Conservation (phyloP, 2,113 vertebrate species). For the Vulpes ferrilata region DNA sequence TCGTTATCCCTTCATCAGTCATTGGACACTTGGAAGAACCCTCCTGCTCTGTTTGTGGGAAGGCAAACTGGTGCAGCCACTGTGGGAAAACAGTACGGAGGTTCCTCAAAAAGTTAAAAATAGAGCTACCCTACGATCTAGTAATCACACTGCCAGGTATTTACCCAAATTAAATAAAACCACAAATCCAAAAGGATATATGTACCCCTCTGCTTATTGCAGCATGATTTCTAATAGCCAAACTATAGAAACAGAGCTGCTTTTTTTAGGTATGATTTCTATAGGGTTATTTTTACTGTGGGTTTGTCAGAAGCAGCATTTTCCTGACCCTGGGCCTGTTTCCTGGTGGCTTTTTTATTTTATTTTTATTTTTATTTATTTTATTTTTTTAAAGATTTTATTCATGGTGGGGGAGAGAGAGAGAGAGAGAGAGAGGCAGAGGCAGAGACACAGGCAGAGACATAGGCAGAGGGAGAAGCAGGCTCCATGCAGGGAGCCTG, state of each 20-base stretch:
- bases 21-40: background rate
- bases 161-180: background rate
- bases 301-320: background rate
- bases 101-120: background rate
- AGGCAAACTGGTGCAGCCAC: background rate
- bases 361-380: background rate
- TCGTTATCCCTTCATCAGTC: background rate
- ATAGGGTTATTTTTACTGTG: background rate
- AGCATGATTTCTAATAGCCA: background rate
- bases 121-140: background rate
- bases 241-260: background rate
- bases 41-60: background rate
- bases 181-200: background rate
- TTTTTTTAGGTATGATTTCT: background rate
- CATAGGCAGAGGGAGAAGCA: background rate
- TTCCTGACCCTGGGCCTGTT: background rate
- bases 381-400: background rate
- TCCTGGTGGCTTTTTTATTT: background rate
- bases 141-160: background rate
- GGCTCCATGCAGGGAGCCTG: background rate
- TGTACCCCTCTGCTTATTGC: background rate
- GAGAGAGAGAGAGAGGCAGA: background rate
- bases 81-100: background rate
- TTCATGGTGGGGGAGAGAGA: too few species aligned
- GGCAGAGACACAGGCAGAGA: too few species aligned